A percentile compares a stretch with the other conserved stretches of the same genome.
phyloP scores from a whole-genome alignment of 1,140 invertebrate species.

The Sarcophaga bullata region DNA sequence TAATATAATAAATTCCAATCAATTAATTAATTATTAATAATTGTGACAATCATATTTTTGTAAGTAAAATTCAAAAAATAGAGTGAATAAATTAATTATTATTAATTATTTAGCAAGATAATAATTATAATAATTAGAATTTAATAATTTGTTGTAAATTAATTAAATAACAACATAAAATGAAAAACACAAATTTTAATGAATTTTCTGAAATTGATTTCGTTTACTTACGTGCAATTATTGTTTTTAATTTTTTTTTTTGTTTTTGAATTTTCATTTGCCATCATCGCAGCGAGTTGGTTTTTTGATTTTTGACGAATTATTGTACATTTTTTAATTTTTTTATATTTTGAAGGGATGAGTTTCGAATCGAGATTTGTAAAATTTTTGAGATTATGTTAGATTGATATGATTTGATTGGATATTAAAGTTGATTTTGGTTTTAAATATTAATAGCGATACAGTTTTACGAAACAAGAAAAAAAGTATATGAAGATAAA shows the following conservation, averaged over 20 bases:
- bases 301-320: background rate
- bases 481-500: conserved; percentile 25
- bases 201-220: conserved; percentile 7
- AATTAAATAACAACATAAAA: conserved; percentile 12
- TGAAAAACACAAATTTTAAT: conserved; percentile 19
- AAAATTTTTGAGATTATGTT: background rate
- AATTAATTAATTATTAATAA: too few species aligned
- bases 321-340: background rate
- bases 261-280: background rate
- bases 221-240: conserved; percentile 4
- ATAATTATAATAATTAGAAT: background rate
- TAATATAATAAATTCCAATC: background rate
- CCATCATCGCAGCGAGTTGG: background rate
- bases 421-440: conserved; percentile 13
- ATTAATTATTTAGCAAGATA: background rate
- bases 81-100: background rate
- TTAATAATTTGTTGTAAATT: background rate
- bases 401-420: conserved; percentile 9
- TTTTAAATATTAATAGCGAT: conserved; percentile 12
- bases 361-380: background rate
- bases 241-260: background rate
- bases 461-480: conserved; percentile 12
- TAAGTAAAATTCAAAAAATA: background rate
- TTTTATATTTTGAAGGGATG: background rate
- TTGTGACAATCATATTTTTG: background rate